Percentiles rank a stretch among this genome's conserved stretches.
These are phyloP conservation scores for Drosophila sturtevanti DNA, from an alignment of 1,140 invertebrate genomes.

Conservation along the genomic window DNA sequence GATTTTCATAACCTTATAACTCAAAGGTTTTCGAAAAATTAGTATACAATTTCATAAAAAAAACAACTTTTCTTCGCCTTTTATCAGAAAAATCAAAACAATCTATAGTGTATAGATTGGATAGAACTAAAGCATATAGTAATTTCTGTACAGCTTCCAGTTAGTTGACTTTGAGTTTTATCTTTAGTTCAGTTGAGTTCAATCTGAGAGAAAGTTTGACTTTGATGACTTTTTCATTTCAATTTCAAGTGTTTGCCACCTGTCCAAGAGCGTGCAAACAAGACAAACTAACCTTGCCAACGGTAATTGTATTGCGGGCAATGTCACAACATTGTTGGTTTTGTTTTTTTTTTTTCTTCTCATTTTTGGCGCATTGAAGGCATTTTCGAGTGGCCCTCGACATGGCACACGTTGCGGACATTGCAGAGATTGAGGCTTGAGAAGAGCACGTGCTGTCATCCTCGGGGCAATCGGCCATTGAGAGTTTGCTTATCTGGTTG, in stretches of 20 bases:
- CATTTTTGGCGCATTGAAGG: slow-evolving; percentile 60
- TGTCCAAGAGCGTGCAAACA: slow-evolving; percentile 32
- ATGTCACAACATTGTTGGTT: slow-evolving; percentile 23
- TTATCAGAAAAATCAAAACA: too few species aligned
- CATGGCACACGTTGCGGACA: slow-evolving; percentile 13
- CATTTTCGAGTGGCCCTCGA: slow-evolving; percentile 42
- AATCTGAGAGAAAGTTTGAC: slow-evolving; percentile 9
- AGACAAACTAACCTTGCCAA: slow-evolving; percentile 36
- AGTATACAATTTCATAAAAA: too few species aligned
- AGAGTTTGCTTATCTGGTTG: slow-evolving; percentile 8
- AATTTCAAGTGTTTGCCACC: slow-evolving; percentile 57
- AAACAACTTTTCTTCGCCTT: too few species aligned
- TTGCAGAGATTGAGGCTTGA: slow-evolving; percentile 2
- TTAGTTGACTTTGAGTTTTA: neutral
- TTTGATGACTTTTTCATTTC: slow-evolving; percentile 60
- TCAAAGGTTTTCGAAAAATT: too few species aligned
- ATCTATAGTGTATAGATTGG: too few species aligned
- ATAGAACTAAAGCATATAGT: slow-evolving; percentile 44
- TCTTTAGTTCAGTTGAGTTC: neutral
- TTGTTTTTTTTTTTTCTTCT: slow-evolving; percentile 4
- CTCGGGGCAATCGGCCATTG: slow-evolving; percentile 49
- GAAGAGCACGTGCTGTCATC: slow-evolving; percentile 48
- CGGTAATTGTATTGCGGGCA: slow-evolving; percentile 19
- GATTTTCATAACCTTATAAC: too few species aligned
- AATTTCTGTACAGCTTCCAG: slow-evolving; percentile 14